Base-by-base conservation (phyloP, 2,888 invertebrate genomes). In the Synanthedon tipuliformis region DNA sequence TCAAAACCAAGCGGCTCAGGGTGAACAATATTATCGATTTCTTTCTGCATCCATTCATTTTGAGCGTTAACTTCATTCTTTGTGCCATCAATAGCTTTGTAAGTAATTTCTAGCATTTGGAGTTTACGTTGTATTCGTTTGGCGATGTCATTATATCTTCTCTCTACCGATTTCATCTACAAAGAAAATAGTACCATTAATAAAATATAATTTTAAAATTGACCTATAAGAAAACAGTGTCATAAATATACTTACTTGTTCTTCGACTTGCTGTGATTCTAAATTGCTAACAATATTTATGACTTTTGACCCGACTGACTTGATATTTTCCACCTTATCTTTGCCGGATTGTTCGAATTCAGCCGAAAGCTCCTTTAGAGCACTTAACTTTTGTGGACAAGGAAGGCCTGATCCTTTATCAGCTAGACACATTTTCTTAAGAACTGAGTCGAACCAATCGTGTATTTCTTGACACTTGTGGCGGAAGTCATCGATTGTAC, bases 191-290 rank as follows among this genome's bases (percentile, higher is more conserved):
- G 41, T 52, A 51, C 15, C 45, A 45, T 13, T 45, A 34, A 45
- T 45, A 45, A 45, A 45, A 45, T 45, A 45, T 45, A 45, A 49
- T 49, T 49, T 34, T 49, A 16, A 49, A 16, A 49, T 49, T 16
- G 2, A 49, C 4, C 18, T 12, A 41, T n/a, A 41, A 41, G 13
- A n/a, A 41, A 41, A n/a, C n/a, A n/a, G 13, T 13, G 2, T 5
- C 13, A 41, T 41, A 41, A 12, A n/a, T 34, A 45, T 45, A 45
- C 45, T 45, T 71, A 90, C 89, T 78, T 95, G 95, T 73, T 96
- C 96, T 71, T 96, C 95, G 1, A 96, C 92, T 83, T 96, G 96
- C 71, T 96, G 95, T 0, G 94, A 93, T 71, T 96, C 96, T 59
- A 96, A 84, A 74, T 95, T 95, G 73, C 94, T 95, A 11, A 95